phyloP scores from a whole-genome alignment of 2,797 vertebrate genomes.

The Scleropages formosus region DNA sequence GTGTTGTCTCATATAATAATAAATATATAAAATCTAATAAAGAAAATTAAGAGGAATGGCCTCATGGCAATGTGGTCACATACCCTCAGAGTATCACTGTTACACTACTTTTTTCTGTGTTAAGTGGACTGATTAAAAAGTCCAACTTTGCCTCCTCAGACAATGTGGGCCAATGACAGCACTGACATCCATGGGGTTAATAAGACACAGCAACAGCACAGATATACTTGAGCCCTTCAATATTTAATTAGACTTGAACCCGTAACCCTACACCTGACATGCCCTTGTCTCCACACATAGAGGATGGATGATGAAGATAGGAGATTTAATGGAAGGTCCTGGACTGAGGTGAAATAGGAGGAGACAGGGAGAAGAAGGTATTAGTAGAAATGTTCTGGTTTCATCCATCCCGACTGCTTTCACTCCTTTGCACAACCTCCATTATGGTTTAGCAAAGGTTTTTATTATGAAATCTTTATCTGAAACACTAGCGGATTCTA shows the following conservation, averaged over 20 bases:
- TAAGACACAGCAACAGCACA: slow-evolving; percentile 48
- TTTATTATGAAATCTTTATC: too few relatives aligned
- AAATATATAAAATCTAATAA: too few relatives aligned
- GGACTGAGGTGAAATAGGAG: background rate
- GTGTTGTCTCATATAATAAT: too few relatives aligned
- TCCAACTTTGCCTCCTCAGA: slow-evolving; percentile 41
- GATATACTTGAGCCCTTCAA: slow-evolving; percentile 61
- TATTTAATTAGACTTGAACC: slow-evolving; percentile 65
- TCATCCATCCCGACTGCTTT: too few relatives aligned
- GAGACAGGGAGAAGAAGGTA: background rate
- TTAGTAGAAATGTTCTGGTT: too few relatives aligned
- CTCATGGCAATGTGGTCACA: background rate
- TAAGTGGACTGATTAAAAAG: slow-evolving; percentile 58
- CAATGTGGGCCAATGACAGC: slow-evolving; percentile 45
- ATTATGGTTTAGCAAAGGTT: too few relatives aligned
- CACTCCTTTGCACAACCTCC: too few relatives aligned
- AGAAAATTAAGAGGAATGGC: too few relatives aligned
- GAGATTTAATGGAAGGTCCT: slow-evolving; percentile 30
- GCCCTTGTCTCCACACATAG: background rate
- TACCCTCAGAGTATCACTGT: background rate
- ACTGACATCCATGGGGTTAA: slow-evolving; percentile 51
- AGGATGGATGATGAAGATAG: slow-evolving; percentile 32
- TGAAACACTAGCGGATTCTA: too few relatives aligned
- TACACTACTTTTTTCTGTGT: slow-evolving; percentile 49
- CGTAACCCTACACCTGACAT: slow-evolving; percentile 55